Evolutionary conservation across 2,888 invertebrate species (phyloP), one percentile per base, ranked within the genome.

Genomic region (Tetragnatha montana): DNA sequence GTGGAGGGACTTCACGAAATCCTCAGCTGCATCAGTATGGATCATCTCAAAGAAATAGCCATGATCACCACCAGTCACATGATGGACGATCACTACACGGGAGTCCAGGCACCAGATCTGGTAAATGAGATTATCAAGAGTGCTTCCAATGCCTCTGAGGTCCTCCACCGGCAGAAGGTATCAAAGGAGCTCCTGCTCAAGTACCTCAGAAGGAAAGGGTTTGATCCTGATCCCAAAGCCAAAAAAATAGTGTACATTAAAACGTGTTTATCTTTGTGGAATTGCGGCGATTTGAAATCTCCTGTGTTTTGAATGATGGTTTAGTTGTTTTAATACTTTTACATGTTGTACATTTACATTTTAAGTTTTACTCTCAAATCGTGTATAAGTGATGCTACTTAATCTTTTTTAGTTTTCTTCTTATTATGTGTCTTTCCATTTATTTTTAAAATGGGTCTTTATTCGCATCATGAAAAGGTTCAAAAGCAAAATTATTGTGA

Each of bases 21-120:
- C 47, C 76, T 89, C 0, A 89, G 85, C 60, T 85, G 89, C 76
- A 10, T 89, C 49, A 85, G 89, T 21, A 69, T 85, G 69, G 89
- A 89, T 73, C 89, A 89, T 21, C 75, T 89, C 21, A 89, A 89
- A 71, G 89, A 89, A 76, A 89, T 89, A 22, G 89, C 89, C 1
- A 89, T 89, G 89, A 89, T 89, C 14, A 89, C 89, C 4, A 89
- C 89, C 19, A 89, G 89, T 35, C 89, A 89, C 12, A 89, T 89
- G 89, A 89, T 89, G 85, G 89, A 89, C 81, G 89, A 89, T 35
- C 89, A 89, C 47, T 89, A 85, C 71, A 81, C 81, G 7, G 89
- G 89, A 17, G 71, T 76, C n/a, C 51, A 75, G 19, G 81, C 89
- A 14, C 85, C 85, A n/a, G 89, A 89, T 22, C 19, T 89, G 22